Evolutionary conservation across 1,140 invertebrate genomes (phyloP).

Genomic region (Lucilia cuprina): DNA sequence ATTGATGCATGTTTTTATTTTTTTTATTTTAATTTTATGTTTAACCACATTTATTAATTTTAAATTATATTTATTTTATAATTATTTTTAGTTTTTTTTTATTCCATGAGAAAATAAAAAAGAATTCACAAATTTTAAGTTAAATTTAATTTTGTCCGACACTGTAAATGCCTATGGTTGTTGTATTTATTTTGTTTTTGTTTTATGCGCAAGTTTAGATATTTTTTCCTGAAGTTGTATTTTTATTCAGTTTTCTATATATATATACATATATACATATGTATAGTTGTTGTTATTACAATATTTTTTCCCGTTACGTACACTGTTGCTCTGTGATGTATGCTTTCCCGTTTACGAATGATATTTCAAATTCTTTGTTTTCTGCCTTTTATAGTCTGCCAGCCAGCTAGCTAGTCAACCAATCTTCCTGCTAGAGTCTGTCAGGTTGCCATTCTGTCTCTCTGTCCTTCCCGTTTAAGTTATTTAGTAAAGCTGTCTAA

Average conservation of each 20-base stretch:
- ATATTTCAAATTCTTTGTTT: conserved; percentile 16
- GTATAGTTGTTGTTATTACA: conserved; percentile 10
- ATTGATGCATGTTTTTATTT: no score
- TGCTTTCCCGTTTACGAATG: conserved; percentile 16
- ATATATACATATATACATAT: neutral
- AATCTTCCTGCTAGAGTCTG: no score
- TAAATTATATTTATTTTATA: no score
- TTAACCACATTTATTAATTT: no score
- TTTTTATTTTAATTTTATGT: no score
- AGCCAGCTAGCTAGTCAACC: no score
- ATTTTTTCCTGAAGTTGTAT: neutral
- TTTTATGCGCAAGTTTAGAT: conserved; percentile 2
- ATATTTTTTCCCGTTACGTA: conserved; percentile 5
- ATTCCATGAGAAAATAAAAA: no score
- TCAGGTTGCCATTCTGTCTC: no score
- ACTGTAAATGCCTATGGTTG: neutral
- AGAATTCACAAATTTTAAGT: no score
- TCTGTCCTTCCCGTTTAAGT: neutral
- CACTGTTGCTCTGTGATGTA: conserved; percentile 8
- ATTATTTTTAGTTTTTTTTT: no score
- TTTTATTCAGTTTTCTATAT: neutral
- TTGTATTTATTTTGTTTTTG: neutral
- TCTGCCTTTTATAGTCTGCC: conserved; percentile 16
- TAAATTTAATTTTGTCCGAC: no score
- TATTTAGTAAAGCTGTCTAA: neutral